phyloP scores from a whole-genome alignment of 1,140 invertebrate species.

The Arion vulgaris region DNA sequence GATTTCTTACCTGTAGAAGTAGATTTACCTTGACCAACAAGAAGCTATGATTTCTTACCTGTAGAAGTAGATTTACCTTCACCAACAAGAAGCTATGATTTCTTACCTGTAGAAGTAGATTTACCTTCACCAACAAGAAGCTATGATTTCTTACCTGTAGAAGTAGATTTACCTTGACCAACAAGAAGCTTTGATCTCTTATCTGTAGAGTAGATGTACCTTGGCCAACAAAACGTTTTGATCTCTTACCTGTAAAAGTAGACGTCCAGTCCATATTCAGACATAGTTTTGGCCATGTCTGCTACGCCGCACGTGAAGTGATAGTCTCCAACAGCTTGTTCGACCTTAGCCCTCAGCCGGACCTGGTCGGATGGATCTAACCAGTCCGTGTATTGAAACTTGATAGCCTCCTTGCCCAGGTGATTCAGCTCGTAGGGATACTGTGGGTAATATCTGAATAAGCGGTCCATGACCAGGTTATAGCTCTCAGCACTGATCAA shows the following conservation, averaged over 20 bases:
- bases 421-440: conserved; percentile 78
- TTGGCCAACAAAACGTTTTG: too few species aligned
- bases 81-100: too few species aligned
- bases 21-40: too few species aligned
- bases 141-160: too few species aligned
- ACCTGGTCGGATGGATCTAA: conserved; percentile 87
- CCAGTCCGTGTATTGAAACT: conserved; percentile 95
- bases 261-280: conserved; percentile 80
- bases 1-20: too few species aligned
- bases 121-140: too few species aligned
- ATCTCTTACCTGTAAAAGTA: conserved; percentile 85
- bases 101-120: too few species aligned
- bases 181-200: too few species aligned
- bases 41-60: too few species aligned
- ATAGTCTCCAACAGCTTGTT: conserved; percentile 96
- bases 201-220: too few species aligned
- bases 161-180: too few species aligned
- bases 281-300: conserved; percentile 84
- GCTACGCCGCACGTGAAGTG: conserved; percentile 96
- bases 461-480: conserved; percentile 36
- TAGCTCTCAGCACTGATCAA: conserved; percentile 59
- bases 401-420: conserved; percentile 87
- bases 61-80: too few species aligned
- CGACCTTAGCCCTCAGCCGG: conserved; percentile 86
- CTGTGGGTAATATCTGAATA: conserved; percentile 73